These are phyloP conservation scores for Gobius niger DNA, from an alignment of 2,113 vertebrate genomes.

Conservation along the genomic window DNA sequence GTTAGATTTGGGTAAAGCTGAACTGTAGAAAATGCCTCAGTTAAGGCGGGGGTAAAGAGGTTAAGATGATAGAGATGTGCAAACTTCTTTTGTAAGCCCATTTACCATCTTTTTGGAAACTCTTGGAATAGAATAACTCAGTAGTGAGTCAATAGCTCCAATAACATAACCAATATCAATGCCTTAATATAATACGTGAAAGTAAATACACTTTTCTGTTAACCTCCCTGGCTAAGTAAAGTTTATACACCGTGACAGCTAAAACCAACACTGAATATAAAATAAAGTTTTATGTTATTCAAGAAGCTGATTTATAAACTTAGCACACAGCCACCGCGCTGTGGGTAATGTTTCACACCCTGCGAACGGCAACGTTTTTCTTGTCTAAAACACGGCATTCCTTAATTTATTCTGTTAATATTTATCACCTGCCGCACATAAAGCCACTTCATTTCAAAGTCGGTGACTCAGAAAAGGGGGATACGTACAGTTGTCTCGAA, in stretches of 20 bases:
- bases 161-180: too few species aligned
- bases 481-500: not conserved
- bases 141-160: too few species aligned
- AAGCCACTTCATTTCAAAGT: conserved; percentile 4
- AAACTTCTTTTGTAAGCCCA: too few species aligned
- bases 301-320: conserved; percentile 13
- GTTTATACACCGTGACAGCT: not conserved
- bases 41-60: too few species aligned
- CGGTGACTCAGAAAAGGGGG: not conserved
- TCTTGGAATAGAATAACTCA: too few species aligned
- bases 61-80: too few species aligned
- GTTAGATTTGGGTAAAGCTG: too few species aligned
- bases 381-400: not conserved
- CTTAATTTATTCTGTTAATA: conserved; percentile 33
- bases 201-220: too few species aligned
- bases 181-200: too few species aligned
- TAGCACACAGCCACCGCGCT: not conserved
- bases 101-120: too few species aligned
- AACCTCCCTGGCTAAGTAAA: not conserved
- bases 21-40: too few species aligned
- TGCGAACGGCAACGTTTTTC: conserved; percentile 6
- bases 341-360: conserved; percentile 21
- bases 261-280: conserved; percentile 11
- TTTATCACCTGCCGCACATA: conserved; percentile 9
- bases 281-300: conserved; percentile 5